Evolutionary conservation across 2,888 invertebrate genomes (phyloP).

Genomic region (Anoplius nigerrimus): DNA sequence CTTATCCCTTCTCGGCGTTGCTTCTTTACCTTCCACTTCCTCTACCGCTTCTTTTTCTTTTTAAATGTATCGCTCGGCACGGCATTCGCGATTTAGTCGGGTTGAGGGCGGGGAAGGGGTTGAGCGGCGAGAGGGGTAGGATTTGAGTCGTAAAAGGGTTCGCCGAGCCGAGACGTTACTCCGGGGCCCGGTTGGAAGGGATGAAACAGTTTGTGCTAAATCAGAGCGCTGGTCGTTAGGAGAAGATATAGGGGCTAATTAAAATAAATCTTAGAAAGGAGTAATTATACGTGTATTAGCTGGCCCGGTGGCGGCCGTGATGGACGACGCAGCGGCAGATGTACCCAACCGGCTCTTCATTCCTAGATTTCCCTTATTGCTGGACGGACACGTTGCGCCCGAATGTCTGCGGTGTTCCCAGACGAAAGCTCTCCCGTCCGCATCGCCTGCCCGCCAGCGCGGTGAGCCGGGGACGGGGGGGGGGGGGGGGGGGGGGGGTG

Average conservation of each 20-base stretch:
- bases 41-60: not conserved
- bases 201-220: constrained; percentile 65
- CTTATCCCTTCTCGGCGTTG: not conserved
- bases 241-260: constrained; percentile 74
- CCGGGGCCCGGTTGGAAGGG: constrained; percentile 36
- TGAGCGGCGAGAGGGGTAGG: constrained; percentile 16
- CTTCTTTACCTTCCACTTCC: not conserved
- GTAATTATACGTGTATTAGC: constrained; percentile 76
- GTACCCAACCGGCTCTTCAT: constrained; percentile 75
- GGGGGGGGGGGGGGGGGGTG: too few relatives aligned
- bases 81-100: constrained; percentile 18
- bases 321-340: constrained; percentile 74
- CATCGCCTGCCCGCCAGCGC: not conserved
- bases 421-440: not conserved
- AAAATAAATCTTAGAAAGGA: constrained; percentile 75
- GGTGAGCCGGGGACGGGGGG: too few relatives aligned
- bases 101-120: constrained; percentile 32
- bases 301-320: constrained; percentile 67
- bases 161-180: constrained; percentile 30
- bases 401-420: constrained; percentile 23
- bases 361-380: constrained; percentile 74
- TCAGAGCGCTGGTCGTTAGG: constrained; percentile 72
- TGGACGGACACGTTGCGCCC: constrained; percentile 62
- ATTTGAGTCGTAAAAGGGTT: constrained; percentile 41
- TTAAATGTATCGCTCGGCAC: constrained; percentile 13